phyloP scores from a whole-genome alignment of 1,140 invertebrate genomes.

The Hylyphantes graminicola region DNA sequence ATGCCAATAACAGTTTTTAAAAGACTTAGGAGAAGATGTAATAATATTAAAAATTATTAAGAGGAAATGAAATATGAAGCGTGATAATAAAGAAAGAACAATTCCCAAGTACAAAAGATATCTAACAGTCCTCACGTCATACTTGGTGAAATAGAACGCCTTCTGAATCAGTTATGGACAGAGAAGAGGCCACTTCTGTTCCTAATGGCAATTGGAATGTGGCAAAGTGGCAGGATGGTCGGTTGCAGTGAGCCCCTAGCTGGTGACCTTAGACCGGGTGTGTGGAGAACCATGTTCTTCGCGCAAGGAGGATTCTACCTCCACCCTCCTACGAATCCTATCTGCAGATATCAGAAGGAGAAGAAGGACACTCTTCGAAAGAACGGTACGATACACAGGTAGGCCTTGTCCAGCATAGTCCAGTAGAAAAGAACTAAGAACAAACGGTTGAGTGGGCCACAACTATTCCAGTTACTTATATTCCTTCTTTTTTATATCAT shows the following conservation, averaged over 20 bases:
- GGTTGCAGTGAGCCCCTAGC: not conserved
- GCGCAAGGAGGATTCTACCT: constrained; percentile 47
- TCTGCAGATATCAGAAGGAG: constrained; percentile 4
- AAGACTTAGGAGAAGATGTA: too few species aligned
- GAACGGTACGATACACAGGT: constrained; percentile 53
- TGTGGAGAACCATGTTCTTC: constrained; percentile 56
- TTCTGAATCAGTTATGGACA: constrained; percentile 27
- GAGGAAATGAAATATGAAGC: too few species aligned
- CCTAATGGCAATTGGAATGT: constrained; percentile 13
- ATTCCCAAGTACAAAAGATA: too few species aligned
- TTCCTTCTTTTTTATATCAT: constrained; percentile 5
- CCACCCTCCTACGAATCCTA: constrained; percentile 26
- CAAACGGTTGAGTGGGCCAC: constrained; percentile 42
- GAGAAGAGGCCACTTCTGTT: constrained; percentile 7
- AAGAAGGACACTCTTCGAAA: constrained; percentile 49
- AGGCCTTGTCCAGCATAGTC: constrained; percentile 42
- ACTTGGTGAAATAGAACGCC: not conserved
- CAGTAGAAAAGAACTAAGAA: constrained; percentile 29
- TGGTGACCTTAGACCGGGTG: not conserved
- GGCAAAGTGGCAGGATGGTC: not conserved
- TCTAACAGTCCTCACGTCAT: too few species aligned
- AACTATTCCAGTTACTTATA: constrained; percentile 16
- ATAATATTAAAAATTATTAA: too few species aligned
- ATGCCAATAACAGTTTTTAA: too few species aligned
- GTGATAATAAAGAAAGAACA: too few species aligned